Percentiles rank a stretch among this genome's conserved stretches.
These are phyloP conservation scores for Theocolax elegans DNA, from an alignment of 1,140 invertebrate species.

Conservation along the genomic window DNA sequence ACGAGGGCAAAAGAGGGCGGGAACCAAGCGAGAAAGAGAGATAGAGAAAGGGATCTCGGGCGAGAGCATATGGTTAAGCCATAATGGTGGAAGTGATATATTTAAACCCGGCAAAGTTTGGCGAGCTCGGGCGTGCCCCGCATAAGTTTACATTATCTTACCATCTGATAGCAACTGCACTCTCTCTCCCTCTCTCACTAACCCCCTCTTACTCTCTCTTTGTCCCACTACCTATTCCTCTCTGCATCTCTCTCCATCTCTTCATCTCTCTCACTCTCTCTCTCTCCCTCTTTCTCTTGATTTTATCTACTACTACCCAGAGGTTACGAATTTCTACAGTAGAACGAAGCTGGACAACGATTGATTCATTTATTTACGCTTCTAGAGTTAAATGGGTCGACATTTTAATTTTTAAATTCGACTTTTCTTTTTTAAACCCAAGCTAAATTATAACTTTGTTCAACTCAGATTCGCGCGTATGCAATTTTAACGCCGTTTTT, in stretches of 20 bases:
- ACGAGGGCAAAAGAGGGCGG: not conserved
- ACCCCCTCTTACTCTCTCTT: too few species aligned
- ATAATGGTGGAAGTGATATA: slow-evolving; percentile 64
- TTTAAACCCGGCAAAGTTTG: slow-evolving; percentile 66
- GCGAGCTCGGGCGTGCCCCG: slow-evolving; percentile 60
- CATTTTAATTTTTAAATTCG: too few species aligned
- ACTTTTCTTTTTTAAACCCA: too few species aligned
- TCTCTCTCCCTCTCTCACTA: not conserved
- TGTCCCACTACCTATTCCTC: not conserved
- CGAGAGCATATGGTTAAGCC: slow-evolving; percentile 64
- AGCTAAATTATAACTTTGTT: too few species aligned
- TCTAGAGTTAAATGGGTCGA: not conserved
- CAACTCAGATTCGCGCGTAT: too few species aligned
- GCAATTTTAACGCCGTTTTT: too few species aligned
- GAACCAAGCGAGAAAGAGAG: not conserved
- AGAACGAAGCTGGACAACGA: not conserved
- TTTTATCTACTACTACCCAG: too few species aligned
- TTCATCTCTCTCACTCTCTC: not conserved
- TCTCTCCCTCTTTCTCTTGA: not conserved
- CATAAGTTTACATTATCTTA: slow-evolving; percentile 69
- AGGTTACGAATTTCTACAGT: too few species aligned
- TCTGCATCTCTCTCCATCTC: not conserved
- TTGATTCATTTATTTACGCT: slow-evolving; percentile 9
- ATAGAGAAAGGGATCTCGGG: not conserved
- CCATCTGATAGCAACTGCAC: slow-evolving; percentile 62